phyloP scores from a whole-genome alignment of 2,113 vertebrate species.

The Calidris pugnax region DNA sequence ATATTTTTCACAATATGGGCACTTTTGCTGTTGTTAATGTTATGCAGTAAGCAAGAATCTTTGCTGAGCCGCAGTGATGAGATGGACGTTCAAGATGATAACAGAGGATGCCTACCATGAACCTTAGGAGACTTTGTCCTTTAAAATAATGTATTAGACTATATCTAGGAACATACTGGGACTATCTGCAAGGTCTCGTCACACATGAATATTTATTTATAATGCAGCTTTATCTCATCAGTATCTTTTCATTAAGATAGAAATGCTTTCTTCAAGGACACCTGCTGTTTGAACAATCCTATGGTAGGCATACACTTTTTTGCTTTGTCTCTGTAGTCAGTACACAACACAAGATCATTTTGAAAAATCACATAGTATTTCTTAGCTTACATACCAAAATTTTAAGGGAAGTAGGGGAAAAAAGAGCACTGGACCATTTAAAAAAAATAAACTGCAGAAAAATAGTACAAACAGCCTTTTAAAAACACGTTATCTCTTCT shows the following conservation, averaged over 20 bases:
- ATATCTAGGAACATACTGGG: neutral
- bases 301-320: neutral
- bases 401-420: neutral
- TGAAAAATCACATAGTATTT: neutral
- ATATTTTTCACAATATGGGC: neutral
- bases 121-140: neutral
- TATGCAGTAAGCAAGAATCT: neutral
- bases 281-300: neutral
- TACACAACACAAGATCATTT: neutral
- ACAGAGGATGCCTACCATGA: neutral
- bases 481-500: neutral
- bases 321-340: neutral
- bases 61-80: neutral
- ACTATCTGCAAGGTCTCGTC: neutral
- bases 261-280: slow-evolving; percentile 9
- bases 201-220: slow-evolving; percentile 20
- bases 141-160: neutral
- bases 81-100: neutral
- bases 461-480: neutral
- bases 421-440: neutral
- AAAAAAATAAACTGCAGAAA: neutral
- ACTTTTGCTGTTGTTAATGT: neutral
- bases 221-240: neutral
- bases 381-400: neutral
- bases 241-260: neutral